These are phyloP conservation scores for Dryas iulia DNA, from an alignment of 1,140 invertebrate genomes.

Conservation along the genomic window DNA sequence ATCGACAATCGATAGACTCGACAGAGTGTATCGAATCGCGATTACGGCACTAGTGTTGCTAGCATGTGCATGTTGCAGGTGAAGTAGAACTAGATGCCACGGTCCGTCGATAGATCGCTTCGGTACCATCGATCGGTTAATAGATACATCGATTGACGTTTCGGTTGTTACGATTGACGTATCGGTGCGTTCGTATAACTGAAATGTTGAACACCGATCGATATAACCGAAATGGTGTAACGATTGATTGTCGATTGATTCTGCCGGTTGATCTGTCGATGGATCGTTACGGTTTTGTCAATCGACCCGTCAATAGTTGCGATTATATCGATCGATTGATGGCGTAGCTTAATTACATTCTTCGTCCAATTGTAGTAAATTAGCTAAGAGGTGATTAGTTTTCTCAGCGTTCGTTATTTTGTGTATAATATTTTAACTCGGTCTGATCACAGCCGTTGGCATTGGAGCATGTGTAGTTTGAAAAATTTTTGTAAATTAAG, in stretches of 20 bases:
- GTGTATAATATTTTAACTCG: conserved; percentile 7
- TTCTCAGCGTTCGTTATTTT: conserved; percentile 44
- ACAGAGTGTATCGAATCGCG: conserved; percentile 26
- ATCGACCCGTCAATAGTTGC: not conserved
- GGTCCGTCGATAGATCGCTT: conserved; percentile 21
- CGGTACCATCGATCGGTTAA: not conserved
- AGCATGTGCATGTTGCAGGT: conserved; percentile 74
- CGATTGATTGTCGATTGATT: not conserved
- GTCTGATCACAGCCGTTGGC: not conserved
- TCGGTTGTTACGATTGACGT: not conserved
- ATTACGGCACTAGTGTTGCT: conserved; percentile 49
- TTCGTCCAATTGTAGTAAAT: conserved; percentile 68
- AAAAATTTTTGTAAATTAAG: not conserved
- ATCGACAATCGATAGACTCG: conserved; percentile 36
- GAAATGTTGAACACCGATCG: not conserved
- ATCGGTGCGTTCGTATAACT: not conserved
- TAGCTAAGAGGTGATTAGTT: conserved; percentile 64
- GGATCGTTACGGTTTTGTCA: conserved; percentile 10
- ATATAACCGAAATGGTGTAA: not conserved
- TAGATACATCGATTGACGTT: conserved; percentile 18
- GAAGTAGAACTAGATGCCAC: conserved; percentile 59
- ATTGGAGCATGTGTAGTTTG: not conserved
- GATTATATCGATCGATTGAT: conserved; percentile 45
- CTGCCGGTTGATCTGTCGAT: conserved; percentile 6
- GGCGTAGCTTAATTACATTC: conserved; percentile 54